Evolutionary conservation across 1,140 invertebrate genomes (phyloP), one percentile per base, ranked within the genome.

Genomic region (Listronotus oregonensis): DNA sequence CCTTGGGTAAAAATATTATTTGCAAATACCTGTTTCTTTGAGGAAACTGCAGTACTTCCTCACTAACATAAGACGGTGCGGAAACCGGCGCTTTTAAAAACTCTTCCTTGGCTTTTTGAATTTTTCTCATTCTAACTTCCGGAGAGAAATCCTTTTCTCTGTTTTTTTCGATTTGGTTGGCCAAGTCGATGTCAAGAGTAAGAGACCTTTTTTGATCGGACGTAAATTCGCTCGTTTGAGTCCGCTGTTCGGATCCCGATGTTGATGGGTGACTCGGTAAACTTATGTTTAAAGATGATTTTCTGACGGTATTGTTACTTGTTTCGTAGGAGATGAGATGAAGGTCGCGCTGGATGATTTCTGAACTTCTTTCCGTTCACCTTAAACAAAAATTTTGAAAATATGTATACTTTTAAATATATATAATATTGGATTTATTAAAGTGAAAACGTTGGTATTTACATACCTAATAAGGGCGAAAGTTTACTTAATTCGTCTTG

Each of bases 51-150:
- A 71, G 49, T 15, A 14, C 12, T n/a, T 64, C 61, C 6, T 68
- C 61, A 6, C 32, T 62, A 39, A 56, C 31, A 52, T 61, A 49
- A 11, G 43, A 27, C 1, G 71, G 62, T 18, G 66, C 62, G 10
- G 69, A 58, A 15, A 64, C 32, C 5, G 70, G 60, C 9, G 69
- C 62, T 55, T 71, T 74, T 15, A 89, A 68, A 69, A 89, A 89
- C 61, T 84, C 84, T 64, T 88, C 86, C 73, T 85, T 86, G 0
- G 87, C 87, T 68, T 82, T 83, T 66, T 85, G 81, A 1, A 89
- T 76, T 60, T 82, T 84, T 32, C 69, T 64, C 34, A 67, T 56
- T 10, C 67, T 67, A 8, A 67, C 37, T 67, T 71, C 65, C 9
- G 70, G 57, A 40, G 72, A 72, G 32, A 60, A 21, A 21, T 43